Evolutionary conservation across 1,140 invertebrate species (phyloP), one percentile per base, ranked within the genome.

Genomic region (Calliopsis andreniformis): DNA sequence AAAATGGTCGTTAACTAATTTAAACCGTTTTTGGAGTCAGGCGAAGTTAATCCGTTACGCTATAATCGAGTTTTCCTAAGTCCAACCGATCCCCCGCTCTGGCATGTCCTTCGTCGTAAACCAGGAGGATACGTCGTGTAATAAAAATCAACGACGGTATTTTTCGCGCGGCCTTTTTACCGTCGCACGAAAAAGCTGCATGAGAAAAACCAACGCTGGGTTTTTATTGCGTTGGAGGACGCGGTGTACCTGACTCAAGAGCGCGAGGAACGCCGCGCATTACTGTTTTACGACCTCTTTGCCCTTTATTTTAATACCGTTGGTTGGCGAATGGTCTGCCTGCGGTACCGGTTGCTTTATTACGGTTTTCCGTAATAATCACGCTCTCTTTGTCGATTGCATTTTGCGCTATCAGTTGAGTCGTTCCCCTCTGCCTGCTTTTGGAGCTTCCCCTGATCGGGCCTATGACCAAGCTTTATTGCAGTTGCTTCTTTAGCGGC

Each of bases 41-140:
- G 53, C 55, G 23, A 84, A 87, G 84, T 86, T 87, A 87, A 87
- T 87, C 82, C 78, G 70, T 79, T 81, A 63, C 49, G 56, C 68
- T 63, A 79, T 85, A 87, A 85, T 85, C 77, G 78, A 87, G 78
- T 82, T 77, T 79, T 70, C 66, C 47, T 66, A 78, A 80, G 86
- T 80, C 80, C 80, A 42, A 30, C 49, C 61, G 0, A 39, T 18
- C 47, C 23, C 16, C 3, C 2, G 1, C 2, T 23, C 28, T 6
- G 7, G 2, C 16, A n/a, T 39, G 4, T 39, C 35, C 35, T 10
- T 39, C 16, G 59, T 59, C 35, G 35, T 66, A 53, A 78, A 61
- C n/a, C n/a, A 42, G 18, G 10, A 42, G 23, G 7, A 51, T 3
- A 2, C 23, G 4, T 39, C 20, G 20, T 14, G 61, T 61, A 78